Conservation (phyloP, 1,140 invertebrate species). For the Drusus annulatus region DNA sequence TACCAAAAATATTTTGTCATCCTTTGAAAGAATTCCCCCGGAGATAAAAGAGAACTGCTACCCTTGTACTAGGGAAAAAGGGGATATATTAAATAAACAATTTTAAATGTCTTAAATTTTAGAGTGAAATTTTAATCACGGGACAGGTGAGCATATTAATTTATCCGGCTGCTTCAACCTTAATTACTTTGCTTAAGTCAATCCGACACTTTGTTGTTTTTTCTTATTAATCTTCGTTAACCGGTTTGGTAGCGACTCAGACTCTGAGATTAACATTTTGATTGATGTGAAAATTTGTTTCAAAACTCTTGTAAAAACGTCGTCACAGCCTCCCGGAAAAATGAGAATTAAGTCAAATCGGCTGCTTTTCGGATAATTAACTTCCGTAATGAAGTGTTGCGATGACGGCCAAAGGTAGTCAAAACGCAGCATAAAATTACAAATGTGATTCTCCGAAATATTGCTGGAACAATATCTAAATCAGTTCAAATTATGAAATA, state of each 20-base stretch:
- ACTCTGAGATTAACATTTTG: neutral
- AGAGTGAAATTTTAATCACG: slow-evolving; percentile 41
- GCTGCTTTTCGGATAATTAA: too few species aligned
- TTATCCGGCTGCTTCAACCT: slow-evolving; percentile 1
- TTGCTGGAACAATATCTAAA: too few species aligned
- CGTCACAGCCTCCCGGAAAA: too few species aligned
- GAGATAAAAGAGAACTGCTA: slow-evolving; percentile 40
- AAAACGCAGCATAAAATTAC: too few species aligned
- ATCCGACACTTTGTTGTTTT: slow-evolving; percentile 18
- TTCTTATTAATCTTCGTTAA: slow-evolving; percentile 11
- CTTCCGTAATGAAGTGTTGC: too few species aligned
- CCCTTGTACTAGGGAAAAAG: slow-evolving; percentile 5
- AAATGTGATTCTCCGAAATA: too few species aligned
- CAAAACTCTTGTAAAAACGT: too few species aligned
- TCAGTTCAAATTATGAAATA: too few species aligned
- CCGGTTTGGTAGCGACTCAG: neutral
- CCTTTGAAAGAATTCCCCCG: slow-evolving; percentile 21
- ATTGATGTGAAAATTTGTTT: slow-evolving; percentile 29
- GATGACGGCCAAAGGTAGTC: too few species aligned
- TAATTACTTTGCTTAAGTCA: slow-evolving; percentile 33
- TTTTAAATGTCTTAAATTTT: slow-evolving; percentile 43
- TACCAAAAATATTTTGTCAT: slow-evolving; percentile 49
- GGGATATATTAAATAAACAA: slow-evolving; percentile 50
- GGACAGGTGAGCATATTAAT: slow-evolving; percentile 33
- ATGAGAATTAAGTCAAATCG: too few species aligned